These are phyloP conservation scores for Carduelis carduelis DNA, from an alignment of 2,797 vertebrate genomes.

Conservation along the genomic window DNA sequence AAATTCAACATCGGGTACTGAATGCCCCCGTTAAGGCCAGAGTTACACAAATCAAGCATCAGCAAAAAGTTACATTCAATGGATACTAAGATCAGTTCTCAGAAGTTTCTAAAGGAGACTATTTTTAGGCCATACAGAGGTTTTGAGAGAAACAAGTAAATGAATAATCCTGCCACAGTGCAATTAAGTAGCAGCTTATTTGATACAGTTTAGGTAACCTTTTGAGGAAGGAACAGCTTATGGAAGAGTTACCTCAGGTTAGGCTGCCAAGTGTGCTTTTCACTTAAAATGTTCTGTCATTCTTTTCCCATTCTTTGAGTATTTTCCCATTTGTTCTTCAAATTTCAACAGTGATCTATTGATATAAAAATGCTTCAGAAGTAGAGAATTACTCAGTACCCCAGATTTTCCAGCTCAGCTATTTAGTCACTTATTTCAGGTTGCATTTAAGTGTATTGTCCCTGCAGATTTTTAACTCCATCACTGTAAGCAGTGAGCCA, in stretches of 20 bases:
- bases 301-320: not conserved
- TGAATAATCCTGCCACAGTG: not conserved
- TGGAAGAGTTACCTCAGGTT: not conserved
- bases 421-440: not conserved
- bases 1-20: rapidly evolving
- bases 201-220: not conserved
- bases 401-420: not conserved
- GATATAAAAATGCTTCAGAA: not conserved
- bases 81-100: not conserved
- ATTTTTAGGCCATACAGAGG: not conserved
- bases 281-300: not conserved
- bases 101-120: not conserved
- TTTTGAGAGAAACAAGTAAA: not conserved
- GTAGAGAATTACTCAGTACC: not conserved
- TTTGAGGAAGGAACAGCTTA: not conserved
- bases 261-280: not conserved
- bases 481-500: not conserved
- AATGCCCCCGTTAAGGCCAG: not conserved
- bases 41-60: not conserved
- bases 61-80: not conserved
- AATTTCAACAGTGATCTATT: not conserved
- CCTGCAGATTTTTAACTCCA: not conserved
- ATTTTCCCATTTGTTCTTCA: not conserved
- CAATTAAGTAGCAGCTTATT: not conserved
- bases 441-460: not conserved